phyloP scores from a whole-genome alignment of 2,888 invertebrate genomes.

The Drosophila mimetica region DNA sequence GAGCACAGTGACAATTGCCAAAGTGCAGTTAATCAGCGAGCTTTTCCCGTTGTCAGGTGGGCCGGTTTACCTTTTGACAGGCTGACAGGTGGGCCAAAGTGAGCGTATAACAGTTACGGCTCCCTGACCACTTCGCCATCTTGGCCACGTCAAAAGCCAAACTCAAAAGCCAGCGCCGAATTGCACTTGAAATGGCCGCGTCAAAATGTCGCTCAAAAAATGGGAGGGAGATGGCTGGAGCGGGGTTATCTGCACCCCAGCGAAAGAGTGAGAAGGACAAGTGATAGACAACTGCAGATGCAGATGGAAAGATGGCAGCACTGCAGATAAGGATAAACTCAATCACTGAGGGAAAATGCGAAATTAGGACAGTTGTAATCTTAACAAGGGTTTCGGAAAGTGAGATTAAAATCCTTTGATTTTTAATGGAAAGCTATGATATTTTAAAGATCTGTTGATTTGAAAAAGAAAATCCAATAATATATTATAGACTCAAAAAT shows the following conservation, averaged over 20 bases:
- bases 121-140: slow-evolving; percentile 37
- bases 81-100: slow-evolving; percentile 31
- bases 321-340: slow-evolving; percentile 9
- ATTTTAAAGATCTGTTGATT: too few relatives aligned
- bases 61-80: slow-evolving; percentile 37
- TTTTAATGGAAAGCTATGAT: too few relatives aligned
- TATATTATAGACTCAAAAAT: too few relatives aligned
- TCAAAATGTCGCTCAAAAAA: slow-evolving; percentile 67
- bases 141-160: slow-evolving; percentile 26
- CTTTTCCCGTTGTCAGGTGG: slow-evolving; percentile 31
- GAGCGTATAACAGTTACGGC: slow-evolving; percentile 22
- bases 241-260: neutral
- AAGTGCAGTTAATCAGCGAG: slow-evolving; percentile 25
- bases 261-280: slow-evolving; percentile 23
- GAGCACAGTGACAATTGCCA: slow-evolving; percentile 4
- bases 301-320: slow-evolving; percentile 35
- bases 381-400: too few relatives aligned
- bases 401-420: too few relatives aligned
- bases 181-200: slow-evolving; percentile 62
- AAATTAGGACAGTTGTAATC: too few relatives aligned
- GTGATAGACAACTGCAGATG: slow-evolving; percentile 70
- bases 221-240: slow-evolving; percentile 1
- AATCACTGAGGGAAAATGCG: slow-evolving; percentile 7
- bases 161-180: slow-evolving; percentile 55
- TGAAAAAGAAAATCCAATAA: too few relatives aligned